phyloP scores from a whole-genome alignment of 2,888 invertebrate species.

The Tetheella fluctuosa region DNA sequence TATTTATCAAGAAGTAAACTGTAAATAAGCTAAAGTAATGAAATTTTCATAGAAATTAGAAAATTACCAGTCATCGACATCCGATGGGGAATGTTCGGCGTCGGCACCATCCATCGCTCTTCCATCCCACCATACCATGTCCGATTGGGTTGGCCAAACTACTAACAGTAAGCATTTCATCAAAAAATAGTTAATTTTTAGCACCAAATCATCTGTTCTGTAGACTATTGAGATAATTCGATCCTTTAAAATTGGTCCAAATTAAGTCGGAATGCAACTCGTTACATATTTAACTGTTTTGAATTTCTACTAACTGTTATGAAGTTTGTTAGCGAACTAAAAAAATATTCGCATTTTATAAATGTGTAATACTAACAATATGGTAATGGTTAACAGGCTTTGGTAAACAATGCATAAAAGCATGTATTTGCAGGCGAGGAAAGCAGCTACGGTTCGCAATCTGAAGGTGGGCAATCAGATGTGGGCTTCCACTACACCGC shows the following conservation, averaged over 20 bases:
- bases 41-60: conserved; percentile 73
- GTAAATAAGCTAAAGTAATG: conserved; percentile 19
- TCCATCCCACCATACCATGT: conserved; percentile 84
- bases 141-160: conserved; percentile 95
- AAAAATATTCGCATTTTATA: neutral
- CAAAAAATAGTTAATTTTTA: conserved; percentile 21
- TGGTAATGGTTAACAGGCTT: neutral
- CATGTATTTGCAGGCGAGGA: conserved; percentile 83
- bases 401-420: neutral
- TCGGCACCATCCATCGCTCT: conserved; percentile 85
- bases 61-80: conserved; percentile 82
- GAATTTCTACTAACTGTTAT: neutral
- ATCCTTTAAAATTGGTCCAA: neutral
- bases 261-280: neutral
- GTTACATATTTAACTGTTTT: neutral
- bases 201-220: conserved; percentile 4
- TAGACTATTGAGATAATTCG: neutral
- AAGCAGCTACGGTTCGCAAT: conserved; percentile 92
- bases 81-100: conserved; percentile 87
- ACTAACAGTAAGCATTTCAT: conserved; percentile 88
- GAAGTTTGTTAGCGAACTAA: neutral
- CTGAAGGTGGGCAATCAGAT: conserved; percentile 86
- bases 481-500: conserved; percentile 77
- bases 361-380: neutral
- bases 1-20: too few species aligned